These are phyloP conservation scores for Oxyruncus cristatus DNA, from an alignment of 2,113 vertebrate species.

Conservation along the genomic window DNA sequence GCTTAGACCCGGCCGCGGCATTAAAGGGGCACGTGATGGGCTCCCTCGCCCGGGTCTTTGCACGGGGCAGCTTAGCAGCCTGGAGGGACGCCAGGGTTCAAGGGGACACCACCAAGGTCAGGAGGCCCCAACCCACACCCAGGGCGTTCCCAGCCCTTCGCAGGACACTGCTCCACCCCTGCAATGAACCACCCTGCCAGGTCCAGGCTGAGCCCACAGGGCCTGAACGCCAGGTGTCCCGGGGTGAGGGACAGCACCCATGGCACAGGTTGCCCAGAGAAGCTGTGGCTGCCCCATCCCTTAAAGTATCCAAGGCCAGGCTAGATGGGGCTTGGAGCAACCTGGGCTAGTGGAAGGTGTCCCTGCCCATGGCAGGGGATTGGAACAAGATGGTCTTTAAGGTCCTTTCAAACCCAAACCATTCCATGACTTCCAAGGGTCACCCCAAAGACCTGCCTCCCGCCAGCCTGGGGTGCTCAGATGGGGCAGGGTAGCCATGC, in stretches of 20 bases:
- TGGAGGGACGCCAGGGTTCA: slow-evolving; percentile 53
- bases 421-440: background rate
- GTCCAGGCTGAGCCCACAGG: background rate
- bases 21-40: slow-evolving; percentile 60
- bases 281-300: background rate
- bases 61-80: slow-evolving; percentile 27
- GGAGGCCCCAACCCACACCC: background rate
- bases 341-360: background rate
- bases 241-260: background rate
- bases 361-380: background rate
- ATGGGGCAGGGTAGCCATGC: background rate
- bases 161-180: background rate
- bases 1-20: background rate
- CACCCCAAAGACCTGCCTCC: background rate
- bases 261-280: background rate
- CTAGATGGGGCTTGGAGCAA: background rate
- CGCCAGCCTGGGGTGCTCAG: accelerated
- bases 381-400: background rate
- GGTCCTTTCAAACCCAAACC: background rate
- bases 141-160: background rate
- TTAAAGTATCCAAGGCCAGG: background rate
- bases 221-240: background rate
- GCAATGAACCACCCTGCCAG: too few species aligned
- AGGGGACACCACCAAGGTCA: slow-evolving; percentile 19
- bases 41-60: background rate